phyloP scores from a whole-genome alignment of 2,888 invertebrate genomes.

The Morpho deidamia region DNA sequence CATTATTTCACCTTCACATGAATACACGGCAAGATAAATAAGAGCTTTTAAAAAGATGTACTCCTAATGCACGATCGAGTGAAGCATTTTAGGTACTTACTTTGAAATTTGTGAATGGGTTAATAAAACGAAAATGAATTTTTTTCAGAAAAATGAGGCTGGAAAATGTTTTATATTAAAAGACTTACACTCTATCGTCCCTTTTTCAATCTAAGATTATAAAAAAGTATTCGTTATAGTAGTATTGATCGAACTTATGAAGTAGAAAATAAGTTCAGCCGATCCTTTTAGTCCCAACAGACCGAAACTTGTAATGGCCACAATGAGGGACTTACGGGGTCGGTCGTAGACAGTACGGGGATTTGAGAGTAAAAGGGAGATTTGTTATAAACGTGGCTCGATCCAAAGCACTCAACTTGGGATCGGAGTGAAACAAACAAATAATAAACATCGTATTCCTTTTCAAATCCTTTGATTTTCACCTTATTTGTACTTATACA shows the following conservation, averaged over 20 bases:
- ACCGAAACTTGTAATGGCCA: constrained; percentile 28
- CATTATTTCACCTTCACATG: too few species aligned
- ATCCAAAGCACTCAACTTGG: constrained; percentile 8
- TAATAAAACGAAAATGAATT: too few species aligned
- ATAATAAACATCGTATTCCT: neutral
- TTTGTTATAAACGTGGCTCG: constrained; percentile 20
- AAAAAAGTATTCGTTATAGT: neutral
- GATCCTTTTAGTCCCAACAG: constrained; percentile 24
- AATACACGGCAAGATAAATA: too few species aligned
- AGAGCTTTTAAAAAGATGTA: too few species aligned
- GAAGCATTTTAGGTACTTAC: too few species aligned
- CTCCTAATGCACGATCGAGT: too few species aligned
- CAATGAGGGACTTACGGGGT: constrained; percentile 23
- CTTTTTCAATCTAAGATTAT: neutral
- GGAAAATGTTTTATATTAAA: too few species aligned
- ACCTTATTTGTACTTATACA: too few species aligned
- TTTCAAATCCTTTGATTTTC: neutral
- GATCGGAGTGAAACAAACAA: neutral
- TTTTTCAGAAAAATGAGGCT: too few species aligned
- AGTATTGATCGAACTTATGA: constrained; percentile 8
- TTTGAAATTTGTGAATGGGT: too few species aligned
- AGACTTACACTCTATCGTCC: neutral
- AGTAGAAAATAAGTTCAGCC: constrained; percentile 16
- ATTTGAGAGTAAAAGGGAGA: constrained; percentile 14
- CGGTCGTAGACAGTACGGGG: constrained; percentile 14